Base-by-base conservation (phyloP, 1,140 invertebrate species). In the Macrosteles quadrilineatus region DNA sequence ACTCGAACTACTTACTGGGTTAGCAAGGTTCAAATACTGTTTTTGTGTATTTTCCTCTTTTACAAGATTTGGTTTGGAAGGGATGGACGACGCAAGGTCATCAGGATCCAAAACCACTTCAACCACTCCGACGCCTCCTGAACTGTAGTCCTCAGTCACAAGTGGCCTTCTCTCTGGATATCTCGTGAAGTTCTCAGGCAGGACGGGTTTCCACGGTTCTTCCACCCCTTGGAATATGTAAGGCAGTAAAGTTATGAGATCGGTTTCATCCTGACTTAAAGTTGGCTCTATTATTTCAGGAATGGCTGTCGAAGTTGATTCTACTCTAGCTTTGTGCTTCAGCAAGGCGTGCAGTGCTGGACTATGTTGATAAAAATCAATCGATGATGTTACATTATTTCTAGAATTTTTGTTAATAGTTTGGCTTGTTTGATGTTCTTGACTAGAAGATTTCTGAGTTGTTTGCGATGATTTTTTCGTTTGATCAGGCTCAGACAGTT, bases 401-500 rank as follows among this genome's bases (percentile, higher is more conserved):
- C 23, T 55, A 43, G 70, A 30, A 31, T 1, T 55, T 57, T 65
- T 53, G 47, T 36, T 36, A 36, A 36, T 14, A 36, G 32, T 14
- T 36, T 36, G 32, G 32, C 32, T 36, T 36, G 32, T 36, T 6
- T 36, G 32, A 36, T 36, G 14, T 36, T 36, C 32, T 36, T 36
- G 32, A 36, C 32, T 36, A 36, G 32, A 36, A 36, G 32, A 14
- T 36, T 36, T 36, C 32, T 36, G 32, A n/a, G 32, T 36, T 36
- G 32, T 65, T 40, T 32, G 29, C 63, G 4, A 30, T 65, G 32
- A 4, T 14, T 36, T 36, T 36, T 4, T 36, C 32, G 32, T 36
- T 6, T 36, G 32, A 6, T 36, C 32, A 6, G 32, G 32, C 32
- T 36, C 32, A 36, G 32, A 86, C 65, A 86, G 85, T 80, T 85